Percentiles rank a stretch among this genome's conserved stretches.
Evolutionary conservation across 1,140 invertebrate species (phyloP).

Genomic region (Colletes latitarsis): DNA sequence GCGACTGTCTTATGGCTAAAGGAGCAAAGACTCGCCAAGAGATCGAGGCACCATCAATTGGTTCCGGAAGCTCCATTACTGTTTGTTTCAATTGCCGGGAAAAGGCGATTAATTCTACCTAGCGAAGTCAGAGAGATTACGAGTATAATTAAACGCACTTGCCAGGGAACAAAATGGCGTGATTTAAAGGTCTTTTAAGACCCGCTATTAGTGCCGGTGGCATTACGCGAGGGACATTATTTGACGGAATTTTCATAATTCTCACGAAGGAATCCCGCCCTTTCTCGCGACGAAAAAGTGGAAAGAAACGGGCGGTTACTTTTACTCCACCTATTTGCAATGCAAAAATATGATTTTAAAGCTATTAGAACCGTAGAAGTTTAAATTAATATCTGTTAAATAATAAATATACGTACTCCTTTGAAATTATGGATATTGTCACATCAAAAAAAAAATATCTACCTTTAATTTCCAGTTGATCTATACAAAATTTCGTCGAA

Average conservation of each 20-base stretch:
- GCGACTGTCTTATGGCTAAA: background rate
- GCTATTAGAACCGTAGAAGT: no score
- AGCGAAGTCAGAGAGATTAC: slow-evolving; percentile 17
- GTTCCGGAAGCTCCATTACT: background rate
- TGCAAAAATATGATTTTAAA: no score
- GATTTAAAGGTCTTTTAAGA: slow-evolving; percentile 12
- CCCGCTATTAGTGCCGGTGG: background rate
- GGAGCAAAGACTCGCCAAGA: background rate
- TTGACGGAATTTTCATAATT: slow-evolving; percentile 24
- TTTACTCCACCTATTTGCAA: no score
- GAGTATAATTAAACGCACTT: slow-evolving; percentile 33
- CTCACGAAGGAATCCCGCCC: background rate
- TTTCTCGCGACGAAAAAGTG: background rate
- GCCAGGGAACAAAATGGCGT: slow-evolving; percentile 7
- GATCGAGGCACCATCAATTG: background rate
- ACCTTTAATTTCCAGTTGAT: no score
- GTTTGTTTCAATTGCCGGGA: slow-evolving; percentile 16
- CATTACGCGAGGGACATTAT: slow-evolving; percentile 1
- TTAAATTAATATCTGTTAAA: no score
- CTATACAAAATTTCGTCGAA: no score
- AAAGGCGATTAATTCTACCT: slow-evolving; percentile 19
- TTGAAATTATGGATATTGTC: no score
- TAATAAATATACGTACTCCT: no score
- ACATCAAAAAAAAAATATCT: no score
- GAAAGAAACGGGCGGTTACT: background rate